Evolutionary conservation across 2,797 vertebrate species (phyloP), one percentile per base, ranked within the genome.

Genomic region (Chrosomus eos): DNA sequence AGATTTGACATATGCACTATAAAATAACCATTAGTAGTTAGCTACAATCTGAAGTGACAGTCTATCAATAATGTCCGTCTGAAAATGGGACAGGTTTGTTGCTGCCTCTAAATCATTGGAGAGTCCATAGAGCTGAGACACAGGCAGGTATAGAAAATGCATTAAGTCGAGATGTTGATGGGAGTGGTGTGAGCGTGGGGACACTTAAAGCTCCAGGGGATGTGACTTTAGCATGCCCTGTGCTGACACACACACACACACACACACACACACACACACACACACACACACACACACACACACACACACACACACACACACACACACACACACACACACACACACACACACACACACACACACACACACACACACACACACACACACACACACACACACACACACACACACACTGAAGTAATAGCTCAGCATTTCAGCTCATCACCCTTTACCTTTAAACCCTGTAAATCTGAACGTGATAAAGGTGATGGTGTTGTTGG

Each of bases 41-140:
- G 91, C 93, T 92, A 92, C 92, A 92, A 93, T 95, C 91, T 92
- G 90, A 95, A 93, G 93, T 94, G 95, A 95, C 94, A 95, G 94
- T 93, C 94, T 94, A 96, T 96, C 95, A 96, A 95, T 96, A 95
- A 95, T 93, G 94, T 93, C 91, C 89, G 87, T 91, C 89, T 93
- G 94, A 92, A 95, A 96, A 95, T 95, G 93, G 94, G 95, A 96
- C 95, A 96, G 95, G 93, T 95, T 96, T 95, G 95, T 95, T 95
- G 95, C 94, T 91, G 93, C 94, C 94, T 93, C 91, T 96, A 95
- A 96, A 96, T 96, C 95, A 96, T 87, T 79, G 85, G 92, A 90
- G 93, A 93, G 92, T 91, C 90, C 88, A 90, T 92, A 91, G 87
- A 92, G 90, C 91, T 88, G 92, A 88, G 90, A 92, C 88, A 90